Evolutionary conservation across 1,140 invertebrate genomes (phyloP).

Genomic region (Papilio machaon): DNA sequence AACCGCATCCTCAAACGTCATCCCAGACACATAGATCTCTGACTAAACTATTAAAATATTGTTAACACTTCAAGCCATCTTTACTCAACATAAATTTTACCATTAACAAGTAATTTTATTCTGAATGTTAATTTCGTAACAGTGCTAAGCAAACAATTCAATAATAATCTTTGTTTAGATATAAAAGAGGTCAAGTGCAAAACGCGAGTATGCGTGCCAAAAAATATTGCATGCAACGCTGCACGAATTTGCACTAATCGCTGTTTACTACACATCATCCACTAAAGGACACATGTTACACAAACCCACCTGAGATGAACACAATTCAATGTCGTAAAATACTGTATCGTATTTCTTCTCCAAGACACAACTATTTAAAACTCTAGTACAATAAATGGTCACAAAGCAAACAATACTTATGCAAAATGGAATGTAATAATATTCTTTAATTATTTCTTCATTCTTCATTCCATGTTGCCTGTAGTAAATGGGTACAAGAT

Average conservation of each 20-base stretch:
- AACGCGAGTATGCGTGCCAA: background rate
- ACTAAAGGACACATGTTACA: background rate
- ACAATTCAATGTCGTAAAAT: background rate
- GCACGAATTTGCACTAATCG: background rate
- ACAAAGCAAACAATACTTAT: conserved; percentile 12
- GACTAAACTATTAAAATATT: background rate
- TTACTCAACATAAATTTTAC: too few species aligned
- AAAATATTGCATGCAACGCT: background rate
- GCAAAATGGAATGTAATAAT: background rate
- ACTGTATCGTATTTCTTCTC: background rate
- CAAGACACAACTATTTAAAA: background rate
- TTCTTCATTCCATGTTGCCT: background rate
- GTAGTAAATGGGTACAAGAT: conserved; percentile 5
- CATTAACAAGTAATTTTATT: background rate
- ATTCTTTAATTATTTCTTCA: background rate
- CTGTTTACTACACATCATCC: background rate
- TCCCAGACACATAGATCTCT: background rate
- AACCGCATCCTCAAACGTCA: background rate
- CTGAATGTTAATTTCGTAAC: background rate
- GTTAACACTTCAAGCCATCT: background rate
- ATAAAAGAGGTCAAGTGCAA: background rate
- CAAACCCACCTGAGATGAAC: too few species aligned
- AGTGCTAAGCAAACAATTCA: background rate
- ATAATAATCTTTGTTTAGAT: background rate
- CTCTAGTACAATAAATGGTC: background rate